Base-by-base conservation (phyloP, 2,113 vertebrate species). In the Trogon surrucura region DNA sequence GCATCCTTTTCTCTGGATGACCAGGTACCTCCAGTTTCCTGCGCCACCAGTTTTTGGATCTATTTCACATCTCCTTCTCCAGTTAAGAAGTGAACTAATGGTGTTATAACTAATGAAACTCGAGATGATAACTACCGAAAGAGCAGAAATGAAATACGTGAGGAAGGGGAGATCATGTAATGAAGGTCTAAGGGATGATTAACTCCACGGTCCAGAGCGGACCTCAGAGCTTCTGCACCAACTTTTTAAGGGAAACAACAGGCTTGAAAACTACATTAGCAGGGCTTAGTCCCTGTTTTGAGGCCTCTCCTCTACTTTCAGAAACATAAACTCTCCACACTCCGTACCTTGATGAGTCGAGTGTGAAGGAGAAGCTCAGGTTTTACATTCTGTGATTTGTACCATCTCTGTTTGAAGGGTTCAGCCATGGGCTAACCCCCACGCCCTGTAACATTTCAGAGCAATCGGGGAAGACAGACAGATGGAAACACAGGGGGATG, bases 381-480 rank as follows among this genome's bases (percentile, higher is more conserved):
- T 72, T 92, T 91, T 62, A 85, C 80, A 36, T 36, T 36, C 36
- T 36, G 36, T 36, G 36, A 36, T 93, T 80, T 80, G 27, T 72
- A 56, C 73, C 83, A 91, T 70, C 48, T 90, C 48, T 69, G 19
- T 81, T 50, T 79, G 67, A 89, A 91, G 25, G 45, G 82, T 95
- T 95, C 93, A 97, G 73, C 57, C 54, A 84, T 34, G 82, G 84
- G 86, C 83, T 93, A 88, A 80, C 71, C 78, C 30, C 41, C 60
- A 41, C 91, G 78, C 79, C 87, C 85, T 93, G 91, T 83, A 93
- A 93, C 81, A 81, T 93, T 89, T 96, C 93, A 96, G 94, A 95
- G 85, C 87, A 93, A 96, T 96, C 95, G 84, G 84, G 50, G 78
- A 92, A 96, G 95, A 96, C 89, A 96, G 89, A 92, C 86, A 96